Evolutionary conservation across 1,140 invertebrate species (phyloP).

Genomic region (Protaetia brevitarsis): DNA sequence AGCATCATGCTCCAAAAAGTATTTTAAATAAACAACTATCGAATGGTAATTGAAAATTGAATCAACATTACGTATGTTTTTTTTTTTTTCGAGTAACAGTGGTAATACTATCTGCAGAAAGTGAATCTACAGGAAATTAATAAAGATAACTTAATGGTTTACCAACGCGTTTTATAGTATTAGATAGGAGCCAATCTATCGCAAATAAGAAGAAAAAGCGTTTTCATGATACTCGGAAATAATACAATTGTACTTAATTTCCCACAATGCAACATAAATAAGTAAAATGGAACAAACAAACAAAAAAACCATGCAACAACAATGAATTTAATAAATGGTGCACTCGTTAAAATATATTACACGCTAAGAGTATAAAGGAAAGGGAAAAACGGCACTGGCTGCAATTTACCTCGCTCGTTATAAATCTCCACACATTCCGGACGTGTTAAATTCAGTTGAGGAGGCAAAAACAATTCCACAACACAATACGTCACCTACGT

Average conservation of each 20-base stretch:
- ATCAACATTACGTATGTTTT: no score
- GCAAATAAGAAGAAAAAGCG: neutral
- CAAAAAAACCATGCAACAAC: neutral
- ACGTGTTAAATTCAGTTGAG: conserved; percentile 4
- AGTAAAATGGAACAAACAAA: neutral
- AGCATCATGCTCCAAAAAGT: no score
- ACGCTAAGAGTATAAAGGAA: neutral
- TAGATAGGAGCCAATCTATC: no score
- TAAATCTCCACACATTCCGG: conserved; percentile 13
- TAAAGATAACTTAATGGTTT: neutral
- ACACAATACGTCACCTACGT: neutral
- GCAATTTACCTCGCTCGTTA: conserved; percentile 8
- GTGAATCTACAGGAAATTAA: neutral
- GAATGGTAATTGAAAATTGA: no score
- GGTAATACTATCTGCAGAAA: no score
- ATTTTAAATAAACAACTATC: no score
- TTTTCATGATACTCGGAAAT: no score
- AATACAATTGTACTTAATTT: neutral
- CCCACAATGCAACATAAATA: neutral
- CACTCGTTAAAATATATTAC: neutral
- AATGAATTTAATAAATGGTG: neutral
- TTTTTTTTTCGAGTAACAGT: no score
- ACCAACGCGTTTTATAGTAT: neutral
- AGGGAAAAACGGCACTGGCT: neutral
- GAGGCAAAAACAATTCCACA: conserved; percentile 7